A percentile compares a stretch with the other conserved stretches of the same genome.
Evolutionary conservation across 2,797 vertebrate genomes (phyloP).

Genomic region (Mallotus villosus): DNA sequence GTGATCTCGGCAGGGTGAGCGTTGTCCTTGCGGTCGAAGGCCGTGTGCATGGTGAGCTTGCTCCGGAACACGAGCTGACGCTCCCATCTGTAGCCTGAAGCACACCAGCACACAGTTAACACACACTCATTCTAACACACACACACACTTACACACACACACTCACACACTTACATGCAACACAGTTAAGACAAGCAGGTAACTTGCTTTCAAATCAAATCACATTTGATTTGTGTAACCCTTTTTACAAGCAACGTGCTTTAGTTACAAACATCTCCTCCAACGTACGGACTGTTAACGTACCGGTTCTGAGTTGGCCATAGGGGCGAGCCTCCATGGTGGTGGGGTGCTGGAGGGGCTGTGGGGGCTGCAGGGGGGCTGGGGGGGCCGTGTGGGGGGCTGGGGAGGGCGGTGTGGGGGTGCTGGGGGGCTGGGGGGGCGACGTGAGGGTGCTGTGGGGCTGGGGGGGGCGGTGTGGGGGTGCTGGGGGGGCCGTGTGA

Average conservation of each 20-base stretch:
- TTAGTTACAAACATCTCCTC: neutral
- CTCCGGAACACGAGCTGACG: conserved; percentile 96
- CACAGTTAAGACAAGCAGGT: neutral
- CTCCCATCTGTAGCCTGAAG: conserved; percentile 94
- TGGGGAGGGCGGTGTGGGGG: conserved; percentile 55
- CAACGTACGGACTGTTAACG: neutral
- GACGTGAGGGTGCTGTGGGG: conserved; percentile 55
- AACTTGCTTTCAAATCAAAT: neutral
- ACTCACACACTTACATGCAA: conserved; percentile 12
- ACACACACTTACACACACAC: no score
- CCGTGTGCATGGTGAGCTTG: conserved; percentile 98
- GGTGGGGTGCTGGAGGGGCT: conserved; percentile 72
- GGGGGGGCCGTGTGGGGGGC: conserved; percentile 53
- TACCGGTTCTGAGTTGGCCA: conserved; percentile 91
- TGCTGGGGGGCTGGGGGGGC: conserved; percentile 56
- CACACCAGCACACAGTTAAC: conserved; percentile 9
- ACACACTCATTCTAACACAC: conserved; percentile 32
- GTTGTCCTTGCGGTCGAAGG: conserved; percentile 98
- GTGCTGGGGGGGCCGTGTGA: conserved; percentile 46
- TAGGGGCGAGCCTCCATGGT: conserved; percentile 79
- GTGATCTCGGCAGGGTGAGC: conserved; percentile 95
- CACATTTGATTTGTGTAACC: no score
- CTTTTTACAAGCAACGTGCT: neutral
- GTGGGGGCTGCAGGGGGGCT: conserved; percentile 43
- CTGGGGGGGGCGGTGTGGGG: conserved; percentile 63